Evolutionary conservation across 1,140 invertebrate genomes (phyloP), one percentile per base, ranked within the genome.

Genomic region (Ceratina australensis): DNA sequence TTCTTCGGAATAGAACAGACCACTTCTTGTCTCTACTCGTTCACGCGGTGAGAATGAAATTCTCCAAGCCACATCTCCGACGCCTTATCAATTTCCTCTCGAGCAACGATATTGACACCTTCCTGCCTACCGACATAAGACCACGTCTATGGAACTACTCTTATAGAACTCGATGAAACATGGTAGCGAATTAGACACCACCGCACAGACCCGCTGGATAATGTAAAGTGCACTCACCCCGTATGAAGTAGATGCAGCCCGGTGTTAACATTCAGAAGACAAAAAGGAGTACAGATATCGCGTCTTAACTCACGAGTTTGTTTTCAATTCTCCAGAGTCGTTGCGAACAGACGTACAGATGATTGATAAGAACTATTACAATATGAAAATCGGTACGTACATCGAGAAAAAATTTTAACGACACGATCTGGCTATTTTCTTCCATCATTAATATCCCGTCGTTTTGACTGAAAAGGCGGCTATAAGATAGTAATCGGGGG

Each of bases 61-160:
- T 85, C 77, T 61, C 73, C 69, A 52, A 15, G 33, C 78, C 66
- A 49, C 74, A 65, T 80, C 2, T 4, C 50, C 73, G 60, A 61
- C 78, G 82, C 72, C 83, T 83, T 86, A 88, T 88, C 86, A 88
- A 87, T 87, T 88, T 81, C 66, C 74, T 76, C 64, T 71, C 79
- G 52, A 42, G 12, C 72, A 81, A 52, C 72, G 72, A 59, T 76
- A 76, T 61, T 73, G 69, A 75, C 72, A 24, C 63, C 22, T 76
- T 77, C 67, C 68, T 57, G 10, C 33, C 61, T 20, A 18, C 47
- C 77, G 13, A 52, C 28, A 33, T 26, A 52, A 63, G 57, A 49
- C 47, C 7, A 52, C 18, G 24, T 42, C 10, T 3, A 1, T 24
- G 56, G 42, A 68, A 33, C 18, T 33, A 33, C 8, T 18, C 20